phyloP scores from a whole-genome alignment of 1,140 invertebrate genomes.

The Cyrtorhinus lividipennis region DNA sequence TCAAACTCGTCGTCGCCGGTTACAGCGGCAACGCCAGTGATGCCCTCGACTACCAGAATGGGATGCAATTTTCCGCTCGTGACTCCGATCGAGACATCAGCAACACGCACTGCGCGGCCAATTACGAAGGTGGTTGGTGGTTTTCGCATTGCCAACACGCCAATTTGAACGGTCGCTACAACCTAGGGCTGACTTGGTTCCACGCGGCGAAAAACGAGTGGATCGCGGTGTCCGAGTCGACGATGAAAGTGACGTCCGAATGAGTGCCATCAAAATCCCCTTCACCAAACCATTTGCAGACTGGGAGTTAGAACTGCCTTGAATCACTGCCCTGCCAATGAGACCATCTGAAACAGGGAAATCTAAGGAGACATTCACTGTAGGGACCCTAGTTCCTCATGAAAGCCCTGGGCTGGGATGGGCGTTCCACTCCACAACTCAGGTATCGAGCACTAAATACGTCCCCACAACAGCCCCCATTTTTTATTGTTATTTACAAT shows the following conservation, averaged over 20 bases:
- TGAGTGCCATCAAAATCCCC: background rate
- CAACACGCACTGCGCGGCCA: conserved; percentile 68
- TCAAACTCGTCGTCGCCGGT: conserved; percentile 55
- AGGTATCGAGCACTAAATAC: too few relatives aligned
- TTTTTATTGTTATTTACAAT: too few relatives aligned
- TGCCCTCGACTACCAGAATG: conserved; percentile 73
- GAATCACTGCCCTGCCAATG: too few relatives aligned
- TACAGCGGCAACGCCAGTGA: conserved; percentile 76
- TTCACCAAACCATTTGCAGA: too few relatives aligned
- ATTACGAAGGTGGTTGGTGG: conserved; percentile 83
- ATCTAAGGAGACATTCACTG: too few relatives aligned
- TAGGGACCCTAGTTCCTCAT: too few relatives aligned
- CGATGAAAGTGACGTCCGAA: conserved; percentile 54
- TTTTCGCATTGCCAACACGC: conserved; percentile 86
- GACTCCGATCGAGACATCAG: conserved; percentile 76
- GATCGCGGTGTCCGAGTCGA: conserved; percentile 69
- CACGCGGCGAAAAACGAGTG: conserved; percentile 65
- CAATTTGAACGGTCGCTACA: conserved; percentile 82
- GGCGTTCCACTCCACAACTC: too few relatives aligned
- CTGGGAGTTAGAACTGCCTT: too few relatives aligned
- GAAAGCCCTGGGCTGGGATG: too few relatives aligned
- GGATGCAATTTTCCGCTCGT: conserved; percentile 72
- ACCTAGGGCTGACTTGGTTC: conserved; percentile 78
- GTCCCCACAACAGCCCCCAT: too few relatives aligned
- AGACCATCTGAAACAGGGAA: too few relatives aligned